Base-by-base conservation (phyloP, 2,113 vertebrate species). In the Anthoscopus minutus region DNA sequence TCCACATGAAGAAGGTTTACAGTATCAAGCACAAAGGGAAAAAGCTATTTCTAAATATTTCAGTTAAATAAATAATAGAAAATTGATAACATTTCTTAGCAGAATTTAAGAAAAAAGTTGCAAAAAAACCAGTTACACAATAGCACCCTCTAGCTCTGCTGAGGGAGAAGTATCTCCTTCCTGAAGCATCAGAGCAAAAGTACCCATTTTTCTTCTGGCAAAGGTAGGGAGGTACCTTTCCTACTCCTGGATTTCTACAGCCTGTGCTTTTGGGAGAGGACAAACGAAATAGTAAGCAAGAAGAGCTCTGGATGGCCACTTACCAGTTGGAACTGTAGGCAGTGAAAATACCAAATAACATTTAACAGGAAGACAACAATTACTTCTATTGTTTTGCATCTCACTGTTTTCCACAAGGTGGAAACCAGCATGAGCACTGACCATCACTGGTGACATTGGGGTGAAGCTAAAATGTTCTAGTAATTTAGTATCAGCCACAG, bases 61-160 rank as follows among this genome's bases (percentile, higher is more conserved):
- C 35, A 67, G 33, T 84, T 80, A 81, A 67, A 88, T 40, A 70
- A 54, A 56, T 54, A 66, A 47, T 38, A 60, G 87, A 56, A 83
- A 60, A 9, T 56, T 67, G 47, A 13, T 58, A 84, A 70, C 10
- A 51, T 67, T 37, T 77, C 60, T 54, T 40, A 61, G 48, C 27
- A 76, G 45, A 84, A 65, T 77, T 71, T 1, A 35, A 65, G 48
- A 7, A 40, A 53, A 78, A 79, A 47, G 31, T 14, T 0, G 0
- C 33, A n/a, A 44, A 25, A 22, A 37, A 42, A 31, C 1, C 5
- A 62, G n/a, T 57, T 96, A 76, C 94, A 86, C 94, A 95, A 96
- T 21, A 96, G 96, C 93, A 85, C 96, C 96, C 95, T 94, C 97
- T 97, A 94, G 84, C 91, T 86, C 76, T 89, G 37, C 65, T 69